These are phyloP conservation scores for Acropora tenuis DNA, from an alignment of 64 coral and sea anemone species.

Conservation along the genomic window DNA sequence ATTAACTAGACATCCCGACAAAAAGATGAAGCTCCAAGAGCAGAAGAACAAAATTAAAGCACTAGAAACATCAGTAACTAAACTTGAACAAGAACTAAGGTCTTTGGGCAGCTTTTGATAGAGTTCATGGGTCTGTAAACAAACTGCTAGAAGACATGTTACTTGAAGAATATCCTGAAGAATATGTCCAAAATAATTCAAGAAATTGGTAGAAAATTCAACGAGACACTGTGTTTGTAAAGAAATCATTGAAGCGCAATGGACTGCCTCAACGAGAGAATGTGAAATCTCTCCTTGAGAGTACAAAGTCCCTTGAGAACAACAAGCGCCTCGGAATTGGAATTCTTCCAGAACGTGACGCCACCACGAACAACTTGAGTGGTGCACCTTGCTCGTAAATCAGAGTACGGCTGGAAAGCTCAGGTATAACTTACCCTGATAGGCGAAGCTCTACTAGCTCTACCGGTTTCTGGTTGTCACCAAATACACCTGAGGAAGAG, in stretches of 20 bases:
- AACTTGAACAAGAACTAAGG: slow-evolving; percentile 12
- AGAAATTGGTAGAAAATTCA: neutral
- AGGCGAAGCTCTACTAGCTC: neutral
- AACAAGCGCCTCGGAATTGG: slow-evolving; percentile 35
- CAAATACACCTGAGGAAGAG: slow-evolving; percentile 29
- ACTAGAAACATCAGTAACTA: slow-evolving; percentile 48
- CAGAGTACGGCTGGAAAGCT: slow-evolving; percentile 21
- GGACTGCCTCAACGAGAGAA: too few relatives aligned
- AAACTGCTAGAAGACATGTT: slow-evolving; percentile 65
- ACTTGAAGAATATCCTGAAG: slow-evolving; percentile 58
- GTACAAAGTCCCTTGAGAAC: slow-evolving; percentile 24
- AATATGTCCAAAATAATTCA: slow-evolving; percentile 27
- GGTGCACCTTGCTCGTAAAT: neutral
- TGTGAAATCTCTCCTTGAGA: slow-evolving; percentile 34
- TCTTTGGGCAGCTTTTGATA: too few relatives aligned
- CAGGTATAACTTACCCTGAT: slow-evolving; percentile 20
- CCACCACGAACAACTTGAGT: neutral
- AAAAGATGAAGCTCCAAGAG: too few relatives aligned
- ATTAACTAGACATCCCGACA: too few relatives aligned
- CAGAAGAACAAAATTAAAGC: neutral
- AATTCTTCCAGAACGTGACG: neutral
- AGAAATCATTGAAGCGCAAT: slow-evolving; percentile 10
- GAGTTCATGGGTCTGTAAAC: slow-evolving; percentile 38
- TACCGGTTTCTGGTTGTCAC: slow-evolving; percentile 21
- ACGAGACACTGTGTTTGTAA: slow-evolving; percentile 47